phyloP scores from a whole-genome alignment of 1,140 invertebrate species.

The Amyelois transitella region DNA sequence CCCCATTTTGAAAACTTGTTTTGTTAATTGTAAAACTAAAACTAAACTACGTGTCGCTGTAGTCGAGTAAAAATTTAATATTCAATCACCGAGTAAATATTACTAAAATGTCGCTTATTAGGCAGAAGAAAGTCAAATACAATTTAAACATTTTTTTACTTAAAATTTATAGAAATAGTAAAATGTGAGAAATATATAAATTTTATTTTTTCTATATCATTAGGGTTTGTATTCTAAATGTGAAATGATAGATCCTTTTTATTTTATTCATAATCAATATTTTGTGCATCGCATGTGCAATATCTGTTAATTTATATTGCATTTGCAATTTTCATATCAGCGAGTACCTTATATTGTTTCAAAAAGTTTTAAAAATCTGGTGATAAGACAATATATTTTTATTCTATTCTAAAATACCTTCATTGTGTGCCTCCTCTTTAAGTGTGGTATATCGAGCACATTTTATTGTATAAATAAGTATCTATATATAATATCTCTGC shows the following conservation, averaged over 20 bases:
- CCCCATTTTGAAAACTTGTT: too few species aligned
- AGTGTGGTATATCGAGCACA: conserved; percentile 29
- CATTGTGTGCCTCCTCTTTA: conserved; percentile 39
- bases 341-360: conserved; percentile 40
- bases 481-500: conserved; percentile 26
- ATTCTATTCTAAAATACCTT: conserved; percentile 34
- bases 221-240: too few species aligned
- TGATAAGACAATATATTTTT: conserved; percentile 57
- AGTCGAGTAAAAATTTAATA: too few species aligned
- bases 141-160: too few species aligned
- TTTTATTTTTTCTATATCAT: too few species aligned
- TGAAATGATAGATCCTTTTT: neutral
- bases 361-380: conserved; percentile 26
- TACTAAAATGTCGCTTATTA: neutral
- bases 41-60: too few species aligned
- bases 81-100: too few species aligned
- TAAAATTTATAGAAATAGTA: too few species aligned
- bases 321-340: conserved; percentile 49
- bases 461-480: conserved; percentile 32
- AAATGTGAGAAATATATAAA: too few species aligned
- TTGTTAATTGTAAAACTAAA: too few species aligned
- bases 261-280: neutral
- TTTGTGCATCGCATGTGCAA: conserved; percentile 6
- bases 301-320: conserved; percentile 15
- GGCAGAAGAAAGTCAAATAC: too few species aligned